Conservation (phyloP, 2,888 invertebrate genomes). For the Limnephilus auricula region DNA sequence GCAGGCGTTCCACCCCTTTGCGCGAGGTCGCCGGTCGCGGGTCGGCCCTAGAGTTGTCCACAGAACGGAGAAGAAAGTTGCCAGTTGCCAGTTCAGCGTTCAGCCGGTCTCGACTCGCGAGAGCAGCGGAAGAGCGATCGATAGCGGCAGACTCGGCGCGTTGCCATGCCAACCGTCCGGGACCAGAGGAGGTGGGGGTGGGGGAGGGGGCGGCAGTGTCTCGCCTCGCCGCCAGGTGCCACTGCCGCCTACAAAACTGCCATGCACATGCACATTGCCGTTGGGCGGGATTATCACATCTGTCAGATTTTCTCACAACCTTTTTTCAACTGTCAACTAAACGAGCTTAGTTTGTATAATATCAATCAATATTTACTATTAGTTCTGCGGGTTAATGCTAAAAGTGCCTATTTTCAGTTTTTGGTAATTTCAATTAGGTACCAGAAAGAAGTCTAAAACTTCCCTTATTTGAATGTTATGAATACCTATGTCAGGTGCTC, state of each 20-base stretch:
- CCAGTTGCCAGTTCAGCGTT: not conserved
- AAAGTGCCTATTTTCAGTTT: too few species aligned
- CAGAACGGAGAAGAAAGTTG: too few species aligned
- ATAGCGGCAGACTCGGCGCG: constrained; percentile 65
- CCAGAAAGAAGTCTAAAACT: too few species aligned
- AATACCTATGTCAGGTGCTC: too few species aligned
- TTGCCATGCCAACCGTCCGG: constrained; percentile 64
- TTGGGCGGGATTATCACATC: constrained; percentile 38
- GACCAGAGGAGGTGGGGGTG: constrained; percentile 38
- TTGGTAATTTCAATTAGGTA: too few species aligned
- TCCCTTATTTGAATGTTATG: too few species aligned
- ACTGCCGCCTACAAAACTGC: constrained; percentile 14
- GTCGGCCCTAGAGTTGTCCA: not conserved
- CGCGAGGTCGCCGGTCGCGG: constrained; percentile 32
- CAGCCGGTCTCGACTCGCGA: constrained; percentile 47
- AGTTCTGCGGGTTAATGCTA: too few species aligned
- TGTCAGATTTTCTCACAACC: not conserved
- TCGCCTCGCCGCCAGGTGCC: constrained; percentile 53
- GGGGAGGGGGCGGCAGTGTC: constrained; percentile 36
- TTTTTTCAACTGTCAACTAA: not conserved
- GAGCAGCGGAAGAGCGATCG: constrained; percentile 58
- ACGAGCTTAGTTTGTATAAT: not conserved
- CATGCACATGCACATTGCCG: not conserved
- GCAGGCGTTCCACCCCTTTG: constrained; percentile 8
- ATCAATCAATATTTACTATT: too few species aligned